Percentiles rank a stretch among this genome's conserved stretches.
Conservation (phyloP, 2,113 vertebrate species). For the Gymnocephalus cernua region DNA sequence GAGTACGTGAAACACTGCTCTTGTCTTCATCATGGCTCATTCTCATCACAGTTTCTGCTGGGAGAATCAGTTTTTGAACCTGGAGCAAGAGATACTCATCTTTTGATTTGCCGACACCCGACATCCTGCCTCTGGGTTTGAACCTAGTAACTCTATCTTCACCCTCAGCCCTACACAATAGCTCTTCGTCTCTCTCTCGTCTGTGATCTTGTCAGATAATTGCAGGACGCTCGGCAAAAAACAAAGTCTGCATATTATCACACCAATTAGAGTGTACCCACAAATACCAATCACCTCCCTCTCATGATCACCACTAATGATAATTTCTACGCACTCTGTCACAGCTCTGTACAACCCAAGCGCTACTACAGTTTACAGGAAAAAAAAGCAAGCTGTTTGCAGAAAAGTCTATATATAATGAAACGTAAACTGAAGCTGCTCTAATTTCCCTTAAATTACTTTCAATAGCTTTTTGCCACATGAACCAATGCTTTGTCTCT, state of each 20-base stretch:
- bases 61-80: constrained; percentile 38
- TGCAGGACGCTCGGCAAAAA: constrained; percentile 27
- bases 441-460: constrained; percentile 64
- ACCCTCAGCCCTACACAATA: constrained; percentile 21
- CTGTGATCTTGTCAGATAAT: constrained; percentile 59
- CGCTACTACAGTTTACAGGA: constrained; percentile 39
- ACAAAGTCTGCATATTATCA: constrained; percentile 49
- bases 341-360: constrained; percentile 23
- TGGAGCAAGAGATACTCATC: constrained; percentile 33
- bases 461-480: constrained; percentile 60
- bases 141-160: constrained; percentile 38
- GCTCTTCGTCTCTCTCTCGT: background rate
- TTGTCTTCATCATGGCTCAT: constrained; percentile 18
- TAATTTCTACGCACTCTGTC: constrained; percentile 25
- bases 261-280: constrained; percentile 54
- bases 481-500: constrained; percentile 59
- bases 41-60: constrained; percentile 26
- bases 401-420: constrained; percentile 38
- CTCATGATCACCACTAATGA: constrained; percentile 49
- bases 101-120: constrained; percentile 49
- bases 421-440: constrained; percentile 59
- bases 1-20: constrained; percentile 32
- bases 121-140: constrained; percentile 47
- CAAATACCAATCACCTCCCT: constrained; percentile 58
- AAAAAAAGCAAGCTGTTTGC: constrained; percentile 20